These are phyloP conservation scores for Halcyon malimbica DNA, from an alignment of 2,113 vertebrate species.

Conservation along the genomic window DNA sequence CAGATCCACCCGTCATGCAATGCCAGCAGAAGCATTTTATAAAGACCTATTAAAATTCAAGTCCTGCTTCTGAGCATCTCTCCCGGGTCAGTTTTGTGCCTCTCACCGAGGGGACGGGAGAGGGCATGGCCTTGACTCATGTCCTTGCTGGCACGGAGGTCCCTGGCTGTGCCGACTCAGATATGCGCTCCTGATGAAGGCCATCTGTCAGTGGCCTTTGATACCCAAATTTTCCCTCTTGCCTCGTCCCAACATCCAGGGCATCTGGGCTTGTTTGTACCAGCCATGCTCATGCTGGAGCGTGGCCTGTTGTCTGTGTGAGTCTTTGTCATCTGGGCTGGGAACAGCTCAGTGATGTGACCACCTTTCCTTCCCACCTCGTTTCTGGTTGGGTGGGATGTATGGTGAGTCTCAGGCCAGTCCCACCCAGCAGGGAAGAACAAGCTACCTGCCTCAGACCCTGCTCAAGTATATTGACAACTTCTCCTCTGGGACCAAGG, in stretches of 20 bases:
- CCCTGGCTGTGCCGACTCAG: not conserved
- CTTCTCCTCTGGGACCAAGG: not conserved
- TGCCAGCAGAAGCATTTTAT: not conserved
- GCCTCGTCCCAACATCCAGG: not conserved
- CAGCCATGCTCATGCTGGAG: not conserved
- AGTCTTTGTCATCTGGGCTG: not conserved
- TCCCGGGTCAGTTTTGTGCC: not conserved
- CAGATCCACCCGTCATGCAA: not conserved
- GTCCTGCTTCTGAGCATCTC: not conserved
- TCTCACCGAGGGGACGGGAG: not conserved
- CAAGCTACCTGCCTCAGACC: not conserved
- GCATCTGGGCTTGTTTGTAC: not conserved
- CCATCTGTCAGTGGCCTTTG: not conserved
- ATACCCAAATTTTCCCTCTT: not conserved
- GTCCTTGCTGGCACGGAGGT: not conserved
- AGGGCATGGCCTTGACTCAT: not conserved
- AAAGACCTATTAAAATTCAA: not conserved
- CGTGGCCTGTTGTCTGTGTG: not conserved
- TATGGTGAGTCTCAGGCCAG: not conserved
- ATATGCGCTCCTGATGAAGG: not conserved
- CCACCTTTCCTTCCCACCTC: not conserved
- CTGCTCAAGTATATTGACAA: accelerated
- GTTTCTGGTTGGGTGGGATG: accelerated
- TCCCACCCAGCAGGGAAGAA: not conserved
- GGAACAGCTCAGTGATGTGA: not conserved